Conservation (phyloP, 1,140 invertebrate species). For the Lepidurus couesii region DNA sequence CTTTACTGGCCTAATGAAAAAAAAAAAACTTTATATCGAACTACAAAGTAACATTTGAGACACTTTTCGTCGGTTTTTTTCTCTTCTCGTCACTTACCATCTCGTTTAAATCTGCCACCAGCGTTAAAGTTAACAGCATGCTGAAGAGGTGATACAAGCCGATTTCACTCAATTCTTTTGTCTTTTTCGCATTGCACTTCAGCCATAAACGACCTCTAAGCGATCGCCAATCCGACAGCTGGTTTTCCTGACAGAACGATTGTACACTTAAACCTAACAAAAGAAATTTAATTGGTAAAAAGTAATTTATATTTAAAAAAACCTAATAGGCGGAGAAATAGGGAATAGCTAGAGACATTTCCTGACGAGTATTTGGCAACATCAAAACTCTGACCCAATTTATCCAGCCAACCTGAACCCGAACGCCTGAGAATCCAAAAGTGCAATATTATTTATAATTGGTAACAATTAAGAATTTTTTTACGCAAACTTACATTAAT, state of each 20-base stretch:
- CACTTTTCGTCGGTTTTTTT: not conserved
- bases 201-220: conserved; percentile 1
- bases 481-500: not conserved
- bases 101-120: not conserved
- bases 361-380: not conserved
- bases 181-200: not conserved
- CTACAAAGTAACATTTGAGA: too few relatives aligned
- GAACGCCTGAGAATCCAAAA: not conserved
- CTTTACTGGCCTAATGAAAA: not conserved
- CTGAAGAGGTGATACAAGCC: not conserved
- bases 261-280: not conserved
- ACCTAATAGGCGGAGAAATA: conserved; percentile 4
- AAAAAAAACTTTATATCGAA: not conserved
- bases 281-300: not conserved
- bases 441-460: not conserved
- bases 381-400: not conserved
- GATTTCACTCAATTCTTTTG: not conserved
- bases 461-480: not conserved
- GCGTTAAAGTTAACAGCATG: conserved; percentile 3
- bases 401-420: not conserved
- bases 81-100: not conserved
- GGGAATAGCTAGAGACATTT: not conserved
- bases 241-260: not conserved
- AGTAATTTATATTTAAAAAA: not conserved
- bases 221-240: not conserved